Evolutionary conservation across 1,140 invertebrate genomes (phyloP), one percentile per base, ranked within the genome.

Genomic region (Lucilia sericata): DNA sequence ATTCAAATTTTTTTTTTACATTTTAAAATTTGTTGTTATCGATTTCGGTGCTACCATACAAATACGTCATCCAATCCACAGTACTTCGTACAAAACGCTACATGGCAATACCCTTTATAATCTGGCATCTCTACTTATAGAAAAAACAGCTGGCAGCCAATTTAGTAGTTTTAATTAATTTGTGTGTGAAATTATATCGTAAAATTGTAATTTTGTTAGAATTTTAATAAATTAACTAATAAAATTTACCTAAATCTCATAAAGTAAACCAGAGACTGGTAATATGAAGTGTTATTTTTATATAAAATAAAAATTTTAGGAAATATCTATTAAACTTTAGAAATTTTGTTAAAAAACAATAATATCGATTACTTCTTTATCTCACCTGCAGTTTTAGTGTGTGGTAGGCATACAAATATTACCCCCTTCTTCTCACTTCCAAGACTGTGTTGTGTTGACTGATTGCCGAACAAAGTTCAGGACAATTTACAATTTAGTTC

Each of bases 381-480:
- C 19, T 36, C 30, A 36, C 74, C 25, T 17, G 12, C 14, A 14
- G 74, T 42, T 34, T 2, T 34, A 14, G n/a, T 36, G 17, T 34
- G 30, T n/a, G n/a, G 74, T 36, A 36, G 55, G 60, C 55, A 25
- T 34, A 60, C 13, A 65, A 60, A 60, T 51, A 30, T 0, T 12
- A 13, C 21, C 74, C 74, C 17, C 74, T 30, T 30, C 30, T 76
- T 36, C 47, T 2, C 34, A 42, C 5, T 30, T 30, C 14, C 10
- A 49, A 80, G 8, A 78, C 42, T 42, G 42, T 42, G 42, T 42
- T 8, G 42, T 42, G 5, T 42, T 8, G 42, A 42, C 42, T 42
- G 47, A 21, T n/a, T 60, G 51, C 51, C 2, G 81, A 82, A 65
- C 81, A 82, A 82, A 82, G 81, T 82, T 82, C 81, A 82, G n/a